These are phyloP conservation scores for Villa cingulata DNA, from an alignment of 2,888 invertebrate species.

Conservation along the genomic window DNA sequence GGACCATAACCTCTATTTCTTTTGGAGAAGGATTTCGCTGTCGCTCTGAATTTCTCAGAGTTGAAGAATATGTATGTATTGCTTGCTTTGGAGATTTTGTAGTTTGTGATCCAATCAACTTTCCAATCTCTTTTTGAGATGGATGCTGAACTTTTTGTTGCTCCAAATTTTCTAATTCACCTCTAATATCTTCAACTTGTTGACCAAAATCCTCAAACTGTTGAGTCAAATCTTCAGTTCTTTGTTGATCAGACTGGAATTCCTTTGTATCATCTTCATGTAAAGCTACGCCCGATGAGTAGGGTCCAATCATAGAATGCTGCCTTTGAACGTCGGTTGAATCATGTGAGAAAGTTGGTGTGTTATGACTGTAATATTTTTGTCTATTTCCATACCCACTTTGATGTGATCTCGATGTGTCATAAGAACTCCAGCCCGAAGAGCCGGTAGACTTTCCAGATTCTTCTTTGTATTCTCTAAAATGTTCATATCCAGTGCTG, in stretches of 20 bases:
- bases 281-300: not conserved
- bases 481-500: not conserved
- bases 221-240: conserved; percentile 11
- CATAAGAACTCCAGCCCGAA: not conserved
- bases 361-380: not conserved
- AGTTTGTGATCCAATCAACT: too few relatives aligned
- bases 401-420: not conserved
- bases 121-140: not conserved
- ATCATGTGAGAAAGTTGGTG: not conserved
- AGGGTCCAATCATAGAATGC: not conserved
- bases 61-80: too few relatives aligned
- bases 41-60: too few relatives aligned
- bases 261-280: not conserved
- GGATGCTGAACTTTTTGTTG: conserved; percentile 13
- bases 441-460: not conserved
- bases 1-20: too few relatives aligned
- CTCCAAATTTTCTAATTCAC: conserved; percentile 15
- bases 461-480: not conserved
- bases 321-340: not conserved
- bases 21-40: too few relatives aligned
- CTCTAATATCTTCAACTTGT: conserved; percentile 11
- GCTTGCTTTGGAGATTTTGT: too few relatives aligned
- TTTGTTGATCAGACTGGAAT: conserved; percentile 11
- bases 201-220: conserved; percentile 7
- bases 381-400: not conserved